Evolutionary conservation across 37 sponge, comb jelly and placozoan species (phyloP).

Genomic region (Amphimedon queenslandica): DNA sequence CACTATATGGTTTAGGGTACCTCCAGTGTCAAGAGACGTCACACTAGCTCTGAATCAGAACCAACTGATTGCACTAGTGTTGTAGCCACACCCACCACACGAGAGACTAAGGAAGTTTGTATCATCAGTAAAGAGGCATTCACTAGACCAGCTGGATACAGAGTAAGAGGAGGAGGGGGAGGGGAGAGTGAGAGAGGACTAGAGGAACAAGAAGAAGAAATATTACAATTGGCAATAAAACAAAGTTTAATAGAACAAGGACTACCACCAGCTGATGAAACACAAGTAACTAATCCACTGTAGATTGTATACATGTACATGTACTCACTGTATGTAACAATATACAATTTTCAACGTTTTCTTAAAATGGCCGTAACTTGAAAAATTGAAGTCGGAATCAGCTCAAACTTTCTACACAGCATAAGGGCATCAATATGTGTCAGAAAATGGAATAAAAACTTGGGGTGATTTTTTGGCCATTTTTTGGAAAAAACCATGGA

Average conservation of each 20-base stretch:
- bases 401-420: too few species aligned
- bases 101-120: conserved; percentile 32
- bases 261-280: not conserved
- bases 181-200: too few species aligned
- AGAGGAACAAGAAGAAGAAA: conserved; percentile 82
- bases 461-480: too few species aligned
- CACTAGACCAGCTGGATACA: conserved; percentile 61
- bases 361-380: too few species aligned
- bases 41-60: not conserved
- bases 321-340: too few species aligned
- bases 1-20: too few species aligned
- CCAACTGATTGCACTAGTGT: not conserved
- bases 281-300: not conserved
- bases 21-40: too few species aligned
- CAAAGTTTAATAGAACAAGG: conserved; percentile 85
- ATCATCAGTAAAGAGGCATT: conserved; percentile 75
- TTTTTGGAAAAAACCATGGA: too few species aligned
- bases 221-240: conserved; percentile 92
- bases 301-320: not conserved
- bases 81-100: not conserved
- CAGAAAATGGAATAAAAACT: too few species aligned
- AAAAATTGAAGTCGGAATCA: too few species aligned
- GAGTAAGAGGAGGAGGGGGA: conserved; percentile 24
- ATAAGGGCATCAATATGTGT: too few species aligned
- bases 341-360: too few species aligned